Percentiles rank a stretch among this genome's conserved stretches.
Conservation (phyloP, 2,113 vertebrate species). For the Stigmatopora argus region DNA sequence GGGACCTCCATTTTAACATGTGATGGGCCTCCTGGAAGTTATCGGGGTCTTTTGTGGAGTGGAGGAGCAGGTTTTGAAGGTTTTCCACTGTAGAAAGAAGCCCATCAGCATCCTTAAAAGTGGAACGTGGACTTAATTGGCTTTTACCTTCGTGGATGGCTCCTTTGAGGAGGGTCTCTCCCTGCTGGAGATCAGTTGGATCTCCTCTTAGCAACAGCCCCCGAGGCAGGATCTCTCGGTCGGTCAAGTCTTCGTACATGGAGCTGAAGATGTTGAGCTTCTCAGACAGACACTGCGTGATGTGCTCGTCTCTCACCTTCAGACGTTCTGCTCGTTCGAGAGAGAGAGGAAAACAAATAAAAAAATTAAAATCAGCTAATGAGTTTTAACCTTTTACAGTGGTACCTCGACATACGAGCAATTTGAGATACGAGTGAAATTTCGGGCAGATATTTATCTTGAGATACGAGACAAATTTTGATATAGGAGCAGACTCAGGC, state of each 20-base stretch:
- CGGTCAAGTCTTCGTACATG: slow-evolving; percentile 67
- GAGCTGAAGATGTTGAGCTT: slow-evolving; percentile 81
- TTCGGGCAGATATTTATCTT: no score
- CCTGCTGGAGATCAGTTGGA: slow-evolving; percentile 71
- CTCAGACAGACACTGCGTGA: slow-evolving; percentile 73
- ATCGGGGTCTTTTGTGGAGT: slow-evolving; percentile 33
- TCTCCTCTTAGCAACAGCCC: slow-evolving; percentile 70
- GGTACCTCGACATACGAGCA: no score
- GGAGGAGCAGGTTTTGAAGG: slow-evolving; percentile 75
- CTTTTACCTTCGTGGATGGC: slow-evolving; percentile 78
- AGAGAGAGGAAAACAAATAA: neutral
- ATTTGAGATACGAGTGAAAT: no score
- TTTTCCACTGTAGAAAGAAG: slow-evolving; percentile 73
- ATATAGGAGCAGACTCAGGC: no score
- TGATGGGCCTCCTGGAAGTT: slow-evolving; percentile 43
- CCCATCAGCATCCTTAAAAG: neutral
- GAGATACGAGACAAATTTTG: no score
- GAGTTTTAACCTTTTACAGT: no score
- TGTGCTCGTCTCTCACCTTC: slow-evolving; percentile 71
- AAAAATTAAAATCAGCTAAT: no score
- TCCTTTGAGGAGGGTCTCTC: slow-evolving; percentile 70
- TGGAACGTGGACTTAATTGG: no score
- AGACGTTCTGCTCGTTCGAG: slow-evolving; percentile 69
- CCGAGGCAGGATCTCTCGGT: slow-evolving; percentile 52
- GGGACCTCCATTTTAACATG: neutral